phyloP scores from a whole-genome alignment of 1,140 invertebrate genomes.

The Drosophila chauvacae region DNA sequence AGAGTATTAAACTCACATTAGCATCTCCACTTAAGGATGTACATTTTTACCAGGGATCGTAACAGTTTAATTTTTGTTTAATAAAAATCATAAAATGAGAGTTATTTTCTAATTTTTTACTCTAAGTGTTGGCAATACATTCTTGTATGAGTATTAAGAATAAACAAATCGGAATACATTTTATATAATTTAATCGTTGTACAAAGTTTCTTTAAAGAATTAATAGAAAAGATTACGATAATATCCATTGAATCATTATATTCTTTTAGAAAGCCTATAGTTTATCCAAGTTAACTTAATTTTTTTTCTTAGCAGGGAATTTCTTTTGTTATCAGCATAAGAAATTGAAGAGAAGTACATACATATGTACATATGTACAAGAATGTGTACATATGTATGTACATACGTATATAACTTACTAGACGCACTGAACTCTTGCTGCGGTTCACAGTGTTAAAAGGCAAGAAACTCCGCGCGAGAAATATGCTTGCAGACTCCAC shows the following conservation, averaged over 20 bases:
- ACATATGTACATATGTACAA: too few relatives aligned
- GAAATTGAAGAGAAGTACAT: not conserved
- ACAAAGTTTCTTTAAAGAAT: not conserved
- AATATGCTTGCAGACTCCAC: conserved; percentile 49
- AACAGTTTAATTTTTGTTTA: too few relatives aligned
- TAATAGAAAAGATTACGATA: not conserved
- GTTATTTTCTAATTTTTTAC: not conserved
- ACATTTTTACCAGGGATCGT: not conserved
- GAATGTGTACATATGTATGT: not conserved
- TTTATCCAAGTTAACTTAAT: not conserved
- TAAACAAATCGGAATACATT: not conserved
- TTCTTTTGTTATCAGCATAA: conserved; percentile 1
- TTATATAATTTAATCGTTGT: not conserved
- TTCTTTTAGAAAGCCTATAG: not conserved
- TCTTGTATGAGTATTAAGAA: not conserved
- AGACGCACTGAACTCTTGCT: conserved; percentile 15
- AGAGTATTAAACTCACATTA: not conserved
- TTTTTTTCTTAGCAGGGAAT: not conserved
- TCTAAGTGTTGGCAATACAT: not conserved
- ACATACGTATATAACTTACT: not conserved
- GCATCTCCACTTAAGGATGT: not conserved
- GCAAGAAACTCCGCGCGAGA: conserved; percentile 17
- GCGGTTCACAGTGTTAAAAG: conserved; percentile 4
- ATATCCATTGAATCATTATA: conserved; percentile 8
- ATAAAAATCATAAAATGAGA: too few relatives aligned